Evolutionary conservation across 2,888 invertebrate genomes (phyloP).

Genomic region (Andrena bicolor): DNA sequence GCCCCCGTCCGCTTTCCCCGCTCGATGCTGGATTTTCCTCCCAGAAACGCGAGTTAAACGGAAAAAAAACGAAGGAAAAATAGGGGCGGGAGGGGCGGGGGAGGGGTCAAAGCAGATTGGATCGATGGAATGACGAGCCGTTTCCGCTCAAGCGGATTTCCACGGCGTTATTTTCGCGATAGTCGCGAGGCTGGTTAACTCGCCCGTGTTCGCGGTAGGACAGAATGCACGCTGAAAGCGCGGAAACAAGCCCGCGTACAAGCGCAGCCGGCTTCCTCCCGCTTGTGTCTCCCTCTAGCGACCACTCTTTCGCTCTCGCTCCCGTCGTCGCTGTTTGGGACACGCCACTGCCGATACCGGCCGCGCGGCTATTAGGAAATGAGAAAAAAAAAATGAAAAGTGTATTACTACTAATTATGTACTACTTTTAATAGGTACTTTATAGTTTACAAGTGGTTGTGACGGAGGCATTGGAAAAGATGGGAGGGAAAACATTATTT

Average conservation of each 20-base stretch:
- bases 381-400: conserved; percentile 80
- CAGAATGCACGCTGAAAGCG: conserved; percentile 69
- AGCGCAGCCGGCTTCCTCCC: conserved; percentile 48
- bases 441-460: conserved; percentile 61
- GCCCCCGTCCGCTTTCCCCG: background rate
- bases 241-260: conserved; percentile 69
- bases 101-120: conserved; percentile 37
- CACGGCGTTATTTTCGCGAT: conserved; percentile 71
- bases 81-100: background rate
- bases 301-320: conserved; percentile 30
- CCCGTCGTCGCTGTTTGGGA: conserved; percentile 29
- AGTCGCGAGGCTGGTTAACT: conserved; percentile 67
- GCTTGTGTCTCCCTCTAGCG: conserved; percentile 1
- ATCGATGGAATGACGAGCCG: conserved; percentile 62
- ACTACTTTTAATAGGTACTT: conserved; percentile 74
- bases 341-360: conserved; percentile 57
- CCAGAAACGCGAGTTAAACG: conserved; percentile 31
- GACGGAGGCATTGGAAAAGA: no score
- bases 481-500: background rate
- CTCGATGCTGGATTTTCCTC: conserved; percentile 26
- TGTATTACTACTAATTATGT: conserved; percentile 76
- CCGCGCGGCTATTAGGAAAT: conserved; percentile 70
- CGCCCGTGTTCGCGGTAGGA: conserved; percentile 52
- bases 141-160: conserved; percentile 67
- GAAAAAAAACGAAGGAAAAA: background rate